phyloP scores from a whole-genome alignment of 1,140 invertebrate species.

The Scylla paramamosain region DNA sequence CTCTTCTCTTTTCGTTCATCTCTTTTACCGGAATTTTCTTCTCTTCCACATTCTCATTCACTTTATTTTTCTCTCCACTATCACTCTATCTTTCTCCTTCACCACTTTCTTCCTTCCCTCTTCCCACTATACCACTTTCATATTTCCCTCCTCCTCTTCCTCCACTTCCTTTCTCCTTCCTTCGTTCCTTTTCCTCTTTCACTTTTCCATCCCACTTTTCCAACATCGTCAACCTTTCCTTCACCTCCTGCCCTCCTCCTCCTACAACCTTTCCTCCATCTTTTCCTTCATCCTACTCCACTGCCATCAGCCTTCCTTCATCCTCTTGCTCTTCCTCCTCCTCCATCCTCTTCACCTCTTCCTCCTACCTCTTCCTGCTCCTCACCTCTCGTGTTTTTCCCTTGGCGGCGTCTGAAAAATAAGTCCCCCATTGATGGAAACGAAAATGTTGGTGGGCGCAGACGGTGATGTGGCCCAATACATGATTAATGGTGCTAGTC shows the following conservation, averaged over 20 bases:
- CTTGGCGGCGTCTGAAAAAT: background rate
- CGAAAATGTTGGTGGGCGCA: background rate
- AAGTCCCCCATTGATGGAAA: background rate
- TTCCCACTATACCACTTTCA: background rate
- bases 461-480: constrained; percentile 18
- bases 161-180: background rate
- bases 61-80: no score
- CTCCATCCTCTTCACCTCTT: background rate
- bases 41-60: no score
- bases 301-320: background rate
- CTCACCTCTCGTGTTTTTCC: background rate
- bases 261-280: background rate
- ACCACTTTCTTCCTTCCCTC: background rate
- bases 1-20: no score
- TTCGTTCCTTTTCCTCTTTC: background rate
- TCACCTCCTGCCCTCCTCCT: background rate
- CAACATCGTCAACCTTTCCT: background rate
- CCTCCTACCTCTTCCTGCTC: background rate
- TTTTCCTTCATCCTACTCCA: background rate
- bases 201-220: background rate
- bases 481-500: constrained; percentile 21
- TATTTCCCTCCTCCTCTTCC: background rate
- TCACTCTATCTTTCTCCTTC: background rate
- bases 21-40: no score
- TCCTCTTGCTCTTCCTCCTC: background rate